Conservation (phyloP, 2,113 vertebrate genomes). For the Oryzias melastigma region DNA sequence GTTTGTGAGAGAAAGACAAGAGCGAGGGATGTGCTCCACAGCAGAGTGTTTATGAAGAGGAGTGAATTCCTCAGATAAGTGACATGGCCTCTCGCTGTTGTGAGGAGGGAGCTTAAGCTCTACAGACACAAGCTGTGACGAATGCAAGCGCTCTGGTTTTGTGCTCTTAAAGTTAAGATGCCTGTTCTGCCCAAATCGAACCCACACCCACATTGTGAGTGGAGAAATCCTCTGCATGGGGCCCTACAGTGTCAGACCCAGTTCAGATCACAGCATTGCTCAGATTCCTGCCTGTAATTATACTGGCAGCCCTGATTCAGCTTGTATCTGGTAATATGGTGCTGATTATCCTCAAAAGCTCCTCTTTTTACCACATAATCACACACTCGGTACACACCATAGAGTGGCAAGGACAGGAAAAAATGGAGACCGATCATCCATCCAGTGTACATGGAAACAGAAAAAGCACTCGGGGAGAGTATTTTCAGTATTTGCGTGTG, state of each 20-base stretch:
- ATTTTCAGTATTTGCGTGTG: slow-evolving; percentile 11
- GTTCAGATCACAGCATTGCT: slow-evolving; percentile 67
- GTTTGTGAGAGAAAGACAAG: slow-evolving; percentile 14
- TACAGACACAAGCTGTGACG: slow-evolving; percentile 26
- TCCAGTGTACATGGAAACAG: slow-evolving; percentile 20
- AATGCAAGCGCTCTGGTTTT: too few relatives aligned
- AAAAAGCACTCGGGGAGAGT: slow-evolving; percentile 16
- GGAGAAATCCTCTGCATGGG: slow-evolving; percentile 51
- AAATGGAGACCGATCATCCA: slow-evolving; percentile 13
- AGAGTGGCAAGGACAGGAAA: background rate
- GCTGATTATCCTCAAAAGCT: slow-evolving; percentile 26
- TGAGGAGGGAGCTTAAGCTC: slow-evolving; percentile 30
- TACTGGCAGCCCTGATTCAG: slow-evolving; percentile 51
- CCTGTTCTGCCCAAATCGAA: background rate
- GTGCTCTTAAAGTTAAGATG: too few relatives aligned
- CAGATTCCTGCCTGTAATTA: slow-evolving; percentile 67
- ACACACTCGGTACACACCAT: background rate
- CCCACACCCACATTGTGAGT: slow-evolving; percentile 10
- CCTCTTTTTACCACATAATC: slow-evolving; percentile 14
- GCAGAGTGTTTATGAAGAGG: slow-evolving; percentile 69
- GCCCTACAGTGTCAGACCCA: slow-evolving; percentile 52
- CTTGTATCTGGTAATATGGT: slow-evolving; percentile 23
- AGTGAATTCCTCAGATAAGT: slow-evolving; percentile 76
- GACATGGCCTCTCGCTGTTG: slow-evolving; percentile 51
- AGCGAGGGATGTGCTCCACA: slow-evolving; percentile 53